phyloP scores from a whole-genome alignment of 2,888 invertebrate species.

The Drosophila limbata region DNA sequence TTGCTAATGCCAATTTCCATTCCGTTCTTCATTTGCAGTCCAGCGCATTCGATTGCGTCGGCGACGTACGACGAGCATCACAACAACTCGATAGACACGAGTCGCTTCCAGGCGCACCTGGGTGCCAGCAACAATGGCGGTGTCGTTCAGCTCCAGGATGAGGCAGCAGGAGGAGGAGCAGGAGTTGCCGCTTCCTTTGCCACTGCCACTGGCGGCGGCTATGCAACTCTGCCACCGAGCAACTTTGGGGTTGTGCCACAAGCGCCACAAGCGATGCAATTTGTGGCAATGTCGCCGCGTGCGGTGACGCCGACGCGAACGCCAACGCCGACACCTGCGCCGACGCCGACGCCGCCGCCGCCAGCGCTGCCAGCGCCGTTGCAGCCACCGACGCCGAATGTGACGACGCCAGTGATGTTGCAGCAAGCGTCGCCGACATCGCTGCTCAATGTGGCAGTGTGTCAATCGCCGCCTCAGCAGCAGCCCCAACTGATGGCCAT shows the following conservation, averaged over 20 bases:
- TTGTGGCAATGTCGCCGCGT: conserved; percentile 60
- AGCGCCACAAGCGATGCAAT: conserved; percentile 53
- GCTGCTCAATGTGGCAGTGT: conserved; percentile 57
- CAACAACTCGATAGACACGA: conserved; percentile 83
- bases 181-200: conserved; percentile 18
- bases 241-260: conserved; percentile 44
- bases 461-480: conserved; percentile 70
- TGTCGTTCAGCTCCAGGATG: conserved; percentile 52
- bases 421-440: conserved; percentile 65
- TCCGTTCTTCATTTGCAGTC: no score
- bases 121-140: conserved; percentile 76
- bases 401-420: conserved; percentile 50
- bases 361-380: conserved; percentile 55
- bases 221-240: conserved; percentile 38
- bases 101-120: conserved; percentile 84
- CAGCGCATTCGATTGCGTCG: conserved; percentile 90
- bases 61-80: conserved; percentile 87
- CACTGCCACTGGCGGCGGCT: conserved; percentile 12
- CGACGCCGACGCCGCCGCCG: conserved; percentile 46
- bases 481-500: conserved; percentile 65
- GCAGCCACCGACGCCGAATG: conserved; percentile 60
- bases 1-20: no score
- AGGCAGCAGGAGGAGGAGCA: conserved; percentile 17
- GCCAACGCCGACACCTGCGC: conserved; percentile 50
- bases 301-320: conserved; percentile 64